Base-by-base conservation (phyloP, 2,888 invertebrate species). In the Penaeus monodon region DNA sequence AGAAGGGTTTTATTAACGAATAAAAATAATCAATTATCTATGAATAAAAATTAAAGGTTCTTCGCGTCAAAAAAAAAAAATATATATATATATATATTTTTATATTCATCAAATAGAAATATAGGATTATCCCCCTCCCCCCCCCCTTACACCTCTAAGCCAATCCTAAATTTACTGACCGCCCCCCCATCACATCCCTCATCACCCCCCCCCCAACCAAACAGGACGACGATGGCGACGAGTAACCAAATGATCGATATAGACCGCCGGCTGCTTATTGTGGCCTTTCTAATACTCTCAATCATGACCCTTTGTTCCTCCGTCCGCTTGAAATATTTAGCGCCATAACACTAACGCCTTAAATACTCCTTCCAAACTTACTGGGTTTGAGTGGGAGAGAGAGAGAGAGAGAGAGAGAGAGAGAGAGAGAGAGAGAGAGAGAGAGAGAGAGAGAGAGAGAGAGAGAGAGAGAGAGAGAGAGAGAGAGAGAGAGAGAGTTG, bases 301-400 rank as follows among this genome's bases (percentile, higher is more conserved):
- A 86, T 86, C 86, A 86, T 86, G 82, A 70, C 78, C 82, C 86
- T 81, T 86, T 86, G 86, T 86, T 86, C 86, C 82, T 70, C 64
- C 86, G 65, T 70, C 78, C 86, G 86, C 86, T 57, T 86, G 77
- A 86, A 86, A 86, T 86, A 86, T 86, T 86, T 81, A 81, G 77
- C 82, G 82, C 70, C 86, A 78, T 70, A 77, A 78, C 86, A 78
- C 68, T 70, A 78, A 49, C 78, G 86, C 82, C 86, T 57, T 57
- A 44, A 81, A 79, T 76, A 86, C 76, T 82, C 76, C 73, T 49
- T 81, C 74, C 81, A 74, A 80, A 57, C 49, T 27, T 79, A 17
- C 17, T 44, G 57, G 17, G 57, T 14, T 10, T 57, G 57, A 17
- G 17, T 3, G 57, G 17, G 57, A 3, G 17, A 17, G 57, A 3